Conservation (phyloP, 2,888 invertebrate genomes). For the Hirtodrosophila duncani region DNA sequence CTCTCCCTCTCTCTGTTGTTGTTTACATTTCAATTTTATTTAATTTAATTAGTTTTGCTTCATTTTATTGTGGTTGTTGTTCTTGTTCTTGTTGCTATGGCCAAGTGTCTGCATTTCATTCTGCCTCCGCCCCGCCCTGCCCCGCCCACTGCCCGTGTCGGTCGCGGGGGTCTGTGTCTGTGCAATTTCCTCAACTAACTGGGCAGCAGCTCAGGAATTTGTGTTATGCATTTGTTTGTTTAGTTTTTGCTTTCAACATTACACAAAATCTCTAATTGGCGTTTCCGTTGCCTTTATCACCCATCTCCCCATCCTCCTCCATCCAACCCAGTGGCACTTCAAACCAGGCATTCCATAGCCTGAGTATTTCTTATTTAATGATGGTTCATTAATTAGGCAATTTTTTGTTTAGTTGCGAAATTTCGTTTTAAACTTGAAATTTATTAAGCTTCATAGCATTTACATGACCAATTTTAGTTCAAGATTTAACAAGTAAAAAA, state of each 20-base stretch:
- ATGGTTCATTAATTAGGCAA: too few species aligned
- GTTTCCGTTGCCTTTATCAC: slow-evolving; percentile 38
- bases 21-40: slow-evolving; percentile 62
- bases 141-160: too few species aligned
- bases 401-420: too few species aligned
- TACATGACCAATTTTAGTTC: too few species aligned
- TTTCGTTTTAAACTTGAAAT: too few species aligned
- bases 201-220: slow-evolving; percentile 1
- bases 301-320: background rate
- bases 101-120: slow-evolving; percentile 4
- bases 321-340: too few species aligned
- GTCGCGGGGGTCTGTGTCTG: too few species aligned
- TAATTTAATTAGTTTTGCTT: slow-evolving; percentile 66
- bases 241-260: slow-evolving; percentile 34
- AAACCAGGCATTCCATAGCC: background rate
- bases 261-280: slow-evolving; percentile 54
- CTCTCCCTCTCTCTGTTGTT: slow-evolving; percentile 31
- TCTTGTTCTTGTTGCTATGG: slow-evolving; percentile 1
- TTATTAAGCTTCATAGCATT: too few species aligned
- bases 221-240: slow-evolving; percentile 32
- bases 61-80: slow-evolving; percentile 38
- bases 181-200: background rate
- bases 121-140: slow-evolving; percentile 8
- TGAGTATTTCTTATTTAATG: background rate
- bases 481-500: too few species aligned